Base-by-base conservation (phyloP, 2,113 vertebrate species). In the Gobius niger region DNA sequence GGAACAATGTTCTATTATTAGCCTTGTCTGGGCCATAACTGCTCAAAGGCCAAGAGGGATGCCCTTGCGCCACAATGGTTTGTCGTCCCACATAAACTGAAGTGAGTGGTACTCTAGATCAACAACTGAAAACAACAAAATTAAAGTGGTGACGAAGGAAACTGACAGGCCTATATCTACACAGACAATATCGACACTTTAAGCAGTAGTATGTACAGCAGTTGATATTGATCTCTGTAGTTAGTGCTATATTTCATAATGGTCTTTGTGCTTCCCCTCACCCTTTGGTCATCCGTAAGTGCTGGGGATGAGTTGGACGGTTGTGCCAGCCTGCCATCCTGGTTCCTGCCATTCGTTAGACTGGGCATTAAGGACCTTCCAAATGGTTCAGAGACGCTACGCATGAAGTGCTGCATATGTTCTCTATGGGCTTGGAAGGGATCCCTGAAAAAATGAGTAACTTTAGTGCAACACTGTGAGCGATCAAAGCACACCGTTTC, bases 371-470 rank as follows among this genome's bases (percentile, higher is more conserved):
- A 72, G 49, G 92, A 89, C 44, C 85, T 90, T 10, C 93, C 95
- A 9, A 94, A 93, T 0, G 95, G 94, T 61, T 95, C 94, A 0
- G 95, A 89, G 80, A 98, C 94, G 80, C 90, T 94, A 34, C 93
- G 92, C 96, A 96, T 94, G 94, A 97, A 87, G 59, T 94, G 93
- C 46, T 64, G 82, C 90, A 96, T 84, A 6, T 93, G 90, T 10
- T 97, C 94, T 51, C 87, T 92, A 80, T 98, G 96, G 13, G 92
- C 88, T 16, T 80, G 90, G 52, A 98, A 94, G 12, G 93, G 93
- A 60, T 98, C 97, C 7, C 97, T 98, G 76, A 65, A 44, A 67
- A 74, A 86, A 7, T 53, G 64, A 65, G 41, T 59, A 15, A 0
- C 56, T 34, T 34, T 34, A 34, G 24, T 34, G 24, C 24, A 34